Conservation (phyloP, 2,888 invertebrate genomes). For the Caenorhabditis doughertyi region DNA sequence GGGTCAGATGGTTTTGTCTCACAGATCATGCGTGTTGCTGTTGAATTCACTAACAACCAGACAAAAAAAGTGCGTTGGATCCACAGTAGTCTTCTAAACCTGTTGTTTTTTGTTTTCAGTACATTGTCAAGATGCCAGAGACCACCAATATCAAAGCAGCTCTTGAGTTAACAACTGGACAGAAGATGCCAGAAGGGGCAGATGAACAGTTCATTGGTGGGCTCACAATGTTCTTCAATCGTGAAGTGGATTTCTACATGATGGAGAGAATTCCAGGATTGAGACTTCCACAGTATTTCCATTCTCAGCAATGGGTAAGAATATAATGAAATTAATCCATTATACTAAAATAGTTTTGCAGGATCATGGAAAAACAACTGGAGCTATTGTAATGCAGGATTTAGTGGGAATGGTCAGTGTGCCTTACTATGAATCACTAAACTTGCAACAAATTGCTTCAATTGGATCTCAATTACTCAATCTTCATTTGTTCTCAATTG, state of each 20-base stretch:
- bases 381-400: constrained; percentile 70
- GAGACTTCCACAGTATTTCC: constrained; percentile 54
- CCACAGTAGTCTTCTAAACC: constrained; percentile 9
- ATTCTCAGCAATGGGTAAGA: constrained; percentile 60
- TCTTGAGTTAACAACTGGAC: constrained; percentile 58
- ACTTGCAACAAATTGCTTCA: constrained; percentile 59
- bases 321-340: neutral
- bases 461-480: constrained; percentile 56
- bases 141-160: constrained; percentile 66
- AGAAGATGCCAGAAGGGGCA: constrained; percentile 58
- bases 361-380: constrained; percentile 41
- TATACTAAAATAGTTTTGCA: too few relatives aligned
- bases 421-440: constrained; percentile 66
- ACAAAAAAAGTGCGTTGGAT: constrained; percentile 50
- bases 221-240: constrained; percentile 64
- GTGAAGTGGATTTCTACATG: constrained; percentile 67
- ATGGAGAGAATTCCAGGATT: constrained; percentile 64
- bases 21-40: constrained; percentile 65
- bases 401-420: constrained; percentile 64
- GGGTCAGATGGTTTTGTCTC: constrained; percentile 70
- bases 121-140: constrained; percentile 71
- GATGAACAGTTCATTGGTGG: constrained; percentile 66
- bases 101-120: constrained; percentile 47
- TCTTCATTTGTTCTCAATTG: constrained; percentile 65
- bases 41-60: constrained; percentile 32